phyloP scores from a whole-genome alignment of 2,888 invertebrate species.

The Cantharis lateralis region DNA sequence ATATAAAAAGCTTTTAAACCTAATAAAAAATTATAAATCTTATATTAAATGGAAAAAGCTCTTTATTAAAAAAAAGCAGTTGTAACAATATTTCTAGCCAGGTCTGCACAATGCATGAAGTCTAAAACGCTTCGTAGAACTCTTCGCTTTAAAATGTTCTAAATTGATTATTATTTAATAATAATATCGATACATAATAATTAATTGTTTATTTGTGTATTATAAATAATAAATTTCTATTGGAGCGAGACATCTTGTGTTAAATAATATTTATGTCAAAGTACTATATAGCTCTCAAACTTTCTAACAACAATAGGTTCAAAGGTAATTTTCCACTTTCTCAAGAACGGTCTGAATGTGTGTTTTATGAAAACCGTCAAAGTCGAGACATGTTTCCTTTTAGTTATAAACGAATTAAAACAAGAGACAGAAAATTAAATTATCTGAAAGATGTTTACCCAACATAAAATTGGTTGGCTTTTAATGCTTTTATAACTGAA shows the following conservation, averaged over 20 bases:
- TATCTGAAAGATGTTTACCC: slow-evolving; percentile 20
- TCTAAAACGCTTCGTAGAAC: too few relatives aligned
- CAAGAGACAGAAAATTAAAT: slow-evolving; percentile 21
- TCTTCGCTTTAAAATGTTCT: too few relatives aligned
- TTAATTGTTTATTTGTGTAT: slow-evolving; percentile 34
- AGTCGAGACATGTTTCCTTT: slow-evolving; percentile 40
- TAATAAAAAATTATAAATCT: too few relatives aligned
- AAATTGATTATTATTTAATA: neutral
- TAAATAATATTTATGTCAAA: slow-evolving; percentile 53
- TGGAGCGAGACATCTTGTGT: slow-evolving; percentile 48
- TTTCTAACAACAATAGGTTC: slow-evolving; percentile 51
- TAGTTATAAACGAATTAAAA: slow-evolving; percentile 32
- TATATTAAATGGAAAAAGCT: too few relatives aligned
- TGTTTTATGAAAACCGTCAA: slow-evolving; percentile 33
- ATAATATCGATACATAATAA: neutral
- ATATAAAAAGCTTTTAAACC: too few relatives aligned
- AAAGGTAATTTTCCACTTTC: slow-evolving; percentile 43
- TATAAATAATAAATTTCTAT: slow-evolving; percentile 40
- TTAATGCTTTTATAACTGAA: neutral
- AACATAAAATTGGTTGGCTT: slow-evolving; percentile 17
- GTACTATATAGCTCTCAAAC: slow-evolving; percentile 50
- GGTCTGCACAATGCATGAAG: too few relatives aligned
- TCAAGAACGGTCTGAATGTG: slow-evolving; percentile 39
- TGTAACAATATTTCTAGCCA: too few relatives aligned
- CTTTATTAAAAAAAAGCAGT: too few relatives aligned